These are phyloP conservation scores for Narcine bancroftii DNA, from an alignment of 2,113 vertebrate species.

Conservation along the genomic window DNA sequence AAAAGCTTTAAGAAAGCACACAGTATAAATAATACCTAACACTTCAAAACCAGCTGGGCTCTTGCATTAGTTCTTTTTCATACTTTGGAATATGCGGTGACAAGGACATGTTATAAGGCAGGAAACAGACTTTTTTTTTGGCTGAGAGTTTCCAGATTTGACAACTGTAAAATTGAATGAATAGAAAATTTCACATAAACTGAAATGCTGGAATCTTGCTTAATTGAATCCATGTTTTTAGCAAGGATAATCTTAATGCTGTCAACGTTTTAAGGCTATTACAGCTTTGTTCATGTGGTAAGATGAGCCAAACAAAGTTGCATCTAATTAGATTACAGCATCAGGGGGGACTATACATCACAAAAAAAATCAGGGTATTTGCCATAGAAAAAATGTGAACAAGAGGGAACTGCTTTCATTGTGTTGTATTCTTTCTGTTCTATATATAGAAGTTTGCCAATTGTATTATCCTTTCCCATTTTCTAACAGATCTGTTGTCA, in stretches of 20 bases:
- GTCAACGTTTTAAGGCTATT: slow-evolving; percentile 4
- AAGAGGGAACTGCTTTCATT: background rate
- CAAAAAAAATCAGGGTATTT: background rate
- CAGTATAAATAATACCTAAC: slow-evolving; percentile 10
- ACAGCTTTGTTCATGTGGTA: background rate
- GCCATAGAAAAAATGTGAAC: background rate
- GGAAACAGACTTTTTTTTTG: background rate
- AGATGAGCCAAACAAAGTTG: slow-evolving; percentile 23
- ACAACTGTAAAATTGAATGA: slow-evolving; percentile 9
- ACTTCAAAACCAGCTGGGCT: slow-evolving; percentile 14
- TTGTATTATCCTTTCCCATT: background rate
- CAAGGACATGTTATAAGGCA: slow-evolving; percentile 18
- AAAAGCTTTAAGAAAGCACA: slow-evolving; percentile 13
- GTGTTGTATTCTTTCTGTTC: background rate
- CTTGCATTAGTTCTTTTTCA: slow-evolving; percentile 14
- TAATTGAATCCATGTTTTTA: slow-evolving; percentile 31
- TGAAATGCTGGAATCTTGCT: slow-evolving; percentile 13
- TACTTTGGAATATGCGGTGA: background rate
- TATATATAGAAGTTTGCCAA: background rate
- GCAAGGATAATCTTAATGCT: slow-evolving; percentile 5
- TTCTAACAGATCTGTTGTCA: background rate
- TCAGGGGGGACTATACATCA: background rate
- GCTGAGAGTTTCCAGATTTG: background rate
- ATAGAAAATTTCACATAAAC: slow-evolving; percentile 22
- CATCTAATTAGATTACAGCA: background rate